Conservation (phyloP, 1,140 invertebrate genomes). For the Leucophenga varia region DNA sequence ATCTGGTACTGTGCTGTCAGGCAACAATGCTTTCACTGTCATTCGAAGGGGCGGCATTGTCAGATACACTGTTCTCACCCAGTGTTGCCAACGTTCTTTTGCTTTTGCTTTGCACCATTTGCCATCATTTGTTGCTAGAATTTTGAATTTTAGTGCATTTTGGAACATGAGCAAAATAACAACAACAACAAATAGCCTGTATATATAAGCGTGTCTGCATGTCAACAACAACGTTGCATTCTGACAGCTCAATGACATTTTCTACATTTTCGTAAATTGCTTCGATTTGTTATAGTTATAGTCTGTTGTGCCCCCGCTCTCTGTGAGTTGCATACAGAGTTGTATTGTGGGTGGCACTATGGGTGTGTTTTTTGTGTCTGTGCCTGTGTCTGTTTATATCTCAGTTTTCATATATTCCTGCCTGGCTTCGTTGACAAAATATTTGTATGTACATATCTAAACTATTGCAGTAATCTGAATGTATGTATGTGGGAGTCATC, state of each 20-base stretch:
- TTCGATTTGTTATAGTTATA: constrained; percentile 52
- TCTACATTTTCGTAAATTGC: constrained; percentile 56
- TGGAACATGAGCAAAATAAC: constrained; percentile 15
- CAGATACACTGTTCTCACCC: constrained; percentile 38
- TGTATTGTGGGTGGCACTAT: too few species aligned
- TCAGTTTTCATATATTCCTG: too few species aligned
- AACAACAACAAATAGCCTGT: neutral
- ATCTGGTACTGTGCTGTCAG: constrained; percentile 34
- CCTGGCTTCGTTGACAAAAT: too few species aligned
- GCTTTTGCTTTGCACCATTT: constrained; percentile 32
- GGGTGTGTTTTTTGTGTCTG: too few species aligned
- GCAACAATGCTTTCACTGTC: constrained; percentile 51
- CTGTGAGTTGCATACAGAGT: too few species aligned
- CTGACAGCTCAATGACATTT: constrained; percentile 55
- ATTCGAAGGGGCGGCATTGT: too few species aligned
- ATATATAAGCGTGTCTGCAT: too few species aligned
- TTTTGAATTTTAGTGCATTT: constrained; percentile 29
- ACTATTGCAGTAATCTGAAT: too few species aligned
- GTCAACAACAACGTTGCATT: constrained; percentile 53
- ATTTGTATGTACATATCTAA: too few species aligned
- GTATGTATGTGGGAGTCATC: too few species aligned
- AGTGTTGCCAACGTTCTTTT: constrained; percentile 14
- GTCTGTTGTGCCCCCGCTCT: too few species aligned
- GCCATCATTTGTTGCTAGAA: constrained; percentile 31
- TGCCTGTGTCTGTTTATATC: too few species aligned